Conservation (phyloP, 2,888 invertebrate species). For the Smittia aterrima region DNA sequence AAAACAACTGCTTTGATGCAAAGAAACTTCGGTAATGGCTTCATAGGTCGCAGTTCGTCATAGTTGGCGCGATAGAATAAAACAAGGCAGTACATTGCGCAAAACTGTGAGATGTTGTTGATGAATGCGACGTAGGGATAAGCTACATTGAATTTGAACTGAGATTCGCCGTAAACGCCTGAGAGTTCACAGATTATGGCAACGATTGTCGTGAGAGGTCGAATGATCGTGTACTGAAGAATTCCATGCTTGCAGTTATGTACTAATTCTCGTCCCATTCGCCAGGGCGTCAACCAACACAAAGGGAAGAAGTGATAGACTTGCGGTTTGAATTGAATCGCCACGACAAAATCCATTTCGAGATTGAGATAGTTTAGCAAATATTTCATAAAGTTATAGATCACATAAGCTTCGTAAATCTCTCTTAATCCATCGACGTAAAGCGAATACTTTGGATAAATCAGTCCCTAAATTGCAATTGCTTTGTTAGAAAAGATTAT, state of each 20-base stretch:
- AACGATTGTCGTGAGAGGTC: conserved; percentile 42
- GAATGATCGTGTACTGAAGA: conserved; percentile 83
- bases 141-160: conserved; percentile 79
- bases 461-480: too few relatives aligned
- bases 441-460: conserved; percentile 83
- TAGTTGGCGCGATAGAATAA: conserved; percentile 89
- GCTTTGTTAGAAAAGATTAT: too few relatives aligned
- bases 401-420: conserved; percentile 97
- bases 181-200: conserved; percentile 71
- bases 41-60: conserved; percentile 82
- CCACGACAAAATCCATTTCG: conserved; percentile 80
- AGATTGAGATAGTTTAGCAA: conserved; percentile 85
- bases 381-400: conserved; percentile 97
- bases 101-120: conserved; percentile 92
- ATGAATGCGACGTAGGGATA: conserved; percentile 77
- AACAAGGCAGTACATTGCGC: conserved; percentile 94
- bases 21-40: conserved; percentile 90
- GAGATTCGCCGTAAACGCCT: conserved; percentile 88
- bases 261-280: conserved; percentile 89
- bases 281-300: conserved; percentile 89
- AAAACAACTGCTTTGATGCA: conserved; percentile 98
- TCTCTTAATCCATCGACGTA: conserved; percentile 91
- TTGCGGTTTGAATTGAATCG: conserved; percentile 77
- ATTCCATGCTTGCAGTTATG: conserved; percentile 96
- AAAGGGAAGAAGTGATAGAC: conserved; percentile 85